Conservation (phyloP, 2,113 vertebrate species). For the Hemicordylus capensis region DNA sequence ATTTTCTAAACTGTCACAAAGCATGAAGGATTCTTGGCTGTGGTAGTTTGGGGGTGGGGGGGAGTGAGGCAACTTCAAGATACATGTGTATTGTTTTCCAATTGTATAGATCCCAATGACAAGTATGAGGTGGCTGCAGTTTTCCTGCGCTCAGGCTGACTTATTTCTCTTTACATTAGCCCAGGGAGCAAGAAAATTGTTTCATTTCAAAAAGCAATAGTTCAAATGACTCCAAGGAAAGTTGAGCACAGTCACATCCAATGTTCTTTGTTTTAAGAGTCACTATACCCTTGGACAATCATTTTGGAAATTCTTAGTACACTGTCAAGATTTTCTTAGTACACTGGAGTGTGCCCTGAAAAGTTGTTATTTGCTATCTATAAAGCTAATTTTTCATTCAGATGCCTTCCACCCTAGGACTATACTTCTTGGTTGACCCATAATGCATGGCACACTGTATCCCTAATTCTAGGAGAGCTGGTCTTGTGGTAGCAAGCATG, state of each 20-base stretch:
- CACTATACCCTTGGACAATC: neutral
- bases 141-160: rapidly evolving
- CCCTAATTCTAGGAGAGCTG: neutral
- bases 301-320: neutral
- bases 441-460: neutral
- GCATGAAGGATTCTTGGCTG: rapidly evolving
- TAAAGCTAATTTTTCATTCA: neutral
- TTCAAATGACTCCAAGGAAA: neutral
- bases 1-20: neutral
- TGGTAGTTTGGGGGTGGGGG: neutral
- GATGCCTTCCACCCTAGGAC: neutral
- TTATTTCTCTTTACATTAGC: neutral
- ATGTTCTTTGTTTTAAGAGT: neutral
- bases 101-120: neutral
- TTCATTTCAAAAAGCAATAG: neutral
- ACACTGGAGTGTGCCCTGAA: neutral
- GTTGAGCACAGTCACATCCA: neutral
- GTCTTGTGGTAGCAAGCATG: too few species aligned
- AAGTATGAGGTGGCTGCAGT: neutral
- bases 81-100: neutral
- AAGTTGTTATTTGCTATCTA: neutral
- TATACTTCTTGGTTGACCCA: neutral
- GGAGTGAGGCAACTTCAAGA: neutral
- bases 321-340: too few species aligned
- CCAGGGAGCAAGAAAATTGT: neutral